These are phyloP conservation scores for Argentina silus DNA, from an alignment of 2,797 vertebrate genomes.

Conservation along the genomic window DNA sequence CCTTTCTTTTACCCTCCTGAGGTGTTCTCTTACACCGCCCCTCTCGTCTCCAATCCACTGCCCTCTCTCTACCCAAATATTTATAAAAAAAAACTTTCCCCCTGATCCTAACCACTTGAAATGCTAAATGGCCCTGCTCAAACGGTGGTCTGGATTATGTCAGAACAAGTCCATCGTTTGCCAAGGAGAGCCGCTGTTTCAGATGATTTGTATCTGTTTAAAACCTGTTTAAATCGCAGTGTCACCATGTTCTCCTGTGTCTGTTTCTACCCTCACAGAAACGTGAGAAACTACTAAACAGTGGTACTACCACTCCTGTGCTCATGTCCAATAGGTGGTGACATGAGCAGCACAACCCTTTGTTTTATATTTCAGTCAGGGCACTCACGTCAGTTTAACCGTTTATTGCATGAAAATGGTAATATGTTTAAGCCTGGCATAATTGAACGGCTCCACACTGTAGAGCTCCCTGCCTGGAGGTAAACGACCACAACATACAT, in stretches of 20 bases:
- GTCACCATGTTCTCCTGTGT: conserved; percentile 8
- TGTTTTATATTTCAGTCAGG: background rate
- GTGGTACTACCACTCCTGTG: background rate
- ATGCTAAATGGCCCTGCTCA: background rate
- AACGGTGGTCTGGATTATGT: conserved; percentile 33
- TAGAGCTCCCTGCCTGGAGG: too few species aligned
- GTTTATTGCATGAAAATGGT: too few species aligned
- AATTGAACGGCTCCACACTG: too few species aligned
- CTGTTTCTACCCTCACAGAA: background rate
- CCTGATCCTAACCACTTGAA: background rate
- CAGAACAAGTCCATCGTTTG: conserved; percentile 3
- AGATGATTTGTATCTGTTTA: conserved; percentile 20
- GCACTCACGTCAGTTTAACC: too few species aligned
- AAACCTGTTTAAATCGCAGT: conserved; percentile 13
- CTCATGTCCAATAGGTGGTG: background rate
- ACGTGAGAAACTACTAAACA: background rate
- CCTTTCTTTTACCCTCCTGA: too few species aligned
- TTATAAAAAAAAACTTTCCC: too few species aligned
- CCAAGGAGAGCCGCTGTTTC: background rate
- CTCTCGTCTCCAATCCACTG: too few species aligned
- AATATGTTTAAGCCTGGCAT: too few species aligned
- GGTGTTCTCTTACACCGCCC: too few species aligned
- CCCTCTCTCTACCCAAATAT: too few species aligned
- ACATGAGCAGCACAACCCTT: conserved; percentile 1
- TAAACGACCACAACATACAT: too few species aligned